These are phyloP conservation scores for Punctoribates punctum DNA, from an alignment of 2,888 invertebrate genomes.

Conservation along the genomic window DNA sequence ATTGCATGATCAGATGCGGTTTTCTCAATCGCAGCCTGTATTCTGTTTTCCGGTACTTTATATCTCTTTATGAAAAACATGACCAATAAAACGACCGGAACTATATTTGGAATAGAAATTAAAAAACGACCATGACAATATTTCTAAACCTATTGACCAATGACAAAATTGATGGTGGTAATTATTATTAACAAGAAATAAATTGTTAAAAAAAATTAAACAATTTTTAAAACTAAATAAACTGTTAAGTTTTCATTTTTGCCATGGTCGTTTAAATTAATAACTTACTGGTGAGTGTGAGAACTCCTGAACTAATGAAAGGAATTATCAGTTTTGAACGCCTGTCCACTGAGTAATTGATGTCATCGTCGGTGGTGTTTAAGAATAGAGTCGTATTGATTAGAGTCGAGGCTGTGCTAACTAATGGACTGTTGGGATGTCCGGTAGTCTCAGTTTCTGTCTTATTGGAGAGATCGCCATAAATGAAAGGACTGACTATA, in stretches of 20 bases:
- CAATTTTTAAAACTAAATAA: background rate
- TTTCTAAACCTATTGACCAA: too few species aligned
- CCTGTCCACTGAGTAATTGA: slow-evolving; percentile 16
- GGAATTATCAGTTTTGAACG: background rate
- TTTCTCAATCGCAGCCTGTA: background rate
- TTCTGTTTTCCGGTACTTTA: background rate
- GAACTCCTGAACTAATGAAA: background rate
- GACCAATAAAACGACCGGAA: too few species aligned
- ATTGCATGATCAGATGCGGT: too few species aligned
- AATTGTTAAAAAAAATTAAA: background rate
- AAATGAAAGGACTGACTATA: slow-evolving; percentile 14
- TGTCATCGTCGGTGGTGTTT: too few species aligned
- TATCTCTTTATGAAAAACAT: too few species aligned
- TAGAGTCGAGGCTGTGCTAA: too few species aligned
- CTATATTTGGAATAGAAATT: background rate
- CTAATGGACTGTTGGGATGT: too few species aligned
- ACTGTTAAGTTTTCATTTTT: background rate
- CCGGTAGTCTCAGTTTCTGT: too few species aligned
- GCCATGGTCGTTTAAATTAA: background rate
- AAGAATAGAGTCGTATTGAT: too few species aligned
- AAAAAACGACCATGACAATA: too few species aligned
- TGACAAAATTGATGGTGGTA: too few species aligned
- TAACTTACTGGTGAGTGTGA: background rate
- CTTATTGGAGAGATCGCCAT: background rate
- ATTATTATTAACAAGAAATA: too few species aligned